Evolutionary conservation across 2,797 vertebrate genomes (phyloP).

Genomic region (Acanthurus leucopareius): DNA sequence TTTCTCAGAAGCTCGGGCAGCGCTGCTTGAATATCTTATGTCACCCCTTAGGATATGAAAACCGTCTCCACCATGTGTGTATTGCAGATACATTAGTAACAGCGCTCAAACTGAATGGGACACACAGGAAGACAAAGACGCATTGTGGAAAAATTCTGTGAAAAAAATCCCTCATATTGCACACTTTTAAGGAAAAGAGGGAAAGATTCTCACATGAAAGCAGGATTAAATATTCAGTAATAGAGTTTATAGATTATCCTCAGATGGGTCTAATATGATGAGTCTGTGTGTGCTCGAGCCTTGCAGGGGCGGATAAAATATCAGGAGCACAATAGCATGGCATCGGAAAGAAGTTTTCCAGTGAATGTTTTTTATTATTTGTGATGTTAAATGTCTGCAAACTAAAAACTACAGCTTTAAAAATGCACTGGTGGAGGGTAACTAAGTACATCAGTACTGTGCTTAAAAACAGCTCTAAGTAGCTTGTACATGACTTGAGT

Average conservation of each 20-base stretch:
- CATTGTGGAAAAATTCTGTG: constrained; percentile 19
- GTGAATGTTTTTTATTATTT: too few species aligned
- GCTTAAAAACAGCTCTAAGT: too few species aligned
- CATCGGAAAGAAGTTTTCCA: not conserved
- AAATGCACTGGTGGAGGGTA: not conserved
- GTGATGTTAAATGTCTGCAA: too few species aligned
- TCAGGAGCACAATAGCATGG: not conserved
- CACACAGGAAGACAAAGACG: constrained; percentile 32
- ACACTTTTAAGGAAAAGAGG: constrained; percentile 2
- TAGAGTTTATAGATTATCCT: constrained; percentile 1
- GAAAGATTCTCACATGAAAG: constrained; percentile 9
- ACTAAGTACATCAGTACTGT: not conserved
- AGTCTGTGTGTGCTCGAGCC: not conserved
- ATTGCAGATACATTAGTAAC: constrained; percentile 26
- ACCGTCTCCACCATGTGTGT: constrained; percentile 16
- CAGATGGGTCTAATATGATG: not conserved
- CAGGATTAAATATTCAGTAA: constrained; percentile 4
- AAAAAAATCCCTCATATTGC: not conserved
- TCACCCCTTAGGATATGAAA: constrained; percentile 56
- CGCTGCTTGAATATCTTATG: constrained; percentile 47
- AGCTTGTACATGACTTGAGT: too few species aligned
- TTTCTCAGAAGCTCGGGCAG: constrained; percentile 39
- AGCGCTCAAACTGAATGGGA: constrained; percentile 20
- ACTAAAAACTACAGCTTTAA: too few species aligned
- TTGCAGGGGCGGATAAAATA: not conserved